Percentiles rank a stretch among this genome's conserved stretches.
Evolutionary conservation across 1,140 invertebrate genomes (phyloP).

Genomic region (Xylocopa sonorina): DNA sequence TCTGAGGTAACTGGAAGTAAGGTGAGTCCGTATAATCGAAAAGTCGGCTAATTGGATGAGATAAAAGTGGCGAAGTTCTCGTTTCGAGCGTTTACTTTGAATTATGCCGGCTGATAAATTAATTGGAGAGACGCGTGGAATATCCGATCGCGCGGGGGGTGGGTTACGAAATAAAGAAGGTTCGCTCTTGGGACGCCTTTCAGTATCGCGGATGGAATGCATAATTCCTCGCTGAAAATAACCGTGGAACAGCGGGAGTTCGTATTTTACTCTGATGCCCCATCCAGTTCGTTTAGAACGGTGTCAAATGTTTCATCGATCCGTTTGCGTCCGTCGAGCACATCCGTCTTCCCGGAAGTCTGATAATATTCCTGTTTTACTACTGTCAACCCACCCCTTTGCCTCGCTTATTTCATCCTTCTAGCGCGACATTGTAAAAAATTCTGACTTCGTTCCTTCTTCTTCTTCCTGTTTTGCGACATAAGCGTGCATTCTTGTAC

Average conservation of each 20-base stretch:
- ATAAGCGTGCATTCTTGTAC: too few species aligned
- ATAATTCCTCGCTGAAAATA: background rate
- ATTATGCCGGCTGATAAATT: conserved; percentile 28
- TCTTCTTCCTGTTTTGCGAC: too few species aligned
- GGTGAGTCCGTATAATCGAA: conserved; percentile 27
- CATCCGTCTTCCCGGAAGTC: too few species aligned
- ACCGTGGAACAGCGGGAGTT: background rate
- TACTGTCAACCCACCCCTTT: too few species aligned
- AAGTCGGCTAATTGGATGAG: conserved; percentile 35
- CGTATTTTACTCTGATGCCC: background rate
- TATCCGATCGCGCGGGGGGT: background rate
- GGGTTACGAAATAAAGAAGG: background rate
- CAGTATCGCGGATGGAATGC: background rate
- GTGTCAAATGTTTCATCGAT: too few species aligned
- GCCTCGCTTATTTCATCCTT: too few species aligned
- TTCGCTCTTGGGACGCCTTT: background rate
- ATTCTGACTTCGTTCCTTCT: too few species aligned
- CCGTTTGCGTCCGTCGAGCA: too few species aligned
- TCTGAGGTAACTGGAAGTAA: conserved; percentile 17
- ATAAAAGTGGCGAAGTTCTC: conserved; percentile 29
- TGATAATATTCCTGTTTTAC: too few species aligned
- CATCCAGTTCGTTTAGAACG: too few species aligned
- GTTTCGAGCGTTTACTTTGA: conserved; percentile 13
- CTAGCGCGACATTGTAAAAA: too few species aligned
- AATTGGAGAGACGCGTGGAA: conserved; percentile 12